Conservation (phyloP, 2,113 vertebrate genomes). For the Mustela lutreola region DNA sequence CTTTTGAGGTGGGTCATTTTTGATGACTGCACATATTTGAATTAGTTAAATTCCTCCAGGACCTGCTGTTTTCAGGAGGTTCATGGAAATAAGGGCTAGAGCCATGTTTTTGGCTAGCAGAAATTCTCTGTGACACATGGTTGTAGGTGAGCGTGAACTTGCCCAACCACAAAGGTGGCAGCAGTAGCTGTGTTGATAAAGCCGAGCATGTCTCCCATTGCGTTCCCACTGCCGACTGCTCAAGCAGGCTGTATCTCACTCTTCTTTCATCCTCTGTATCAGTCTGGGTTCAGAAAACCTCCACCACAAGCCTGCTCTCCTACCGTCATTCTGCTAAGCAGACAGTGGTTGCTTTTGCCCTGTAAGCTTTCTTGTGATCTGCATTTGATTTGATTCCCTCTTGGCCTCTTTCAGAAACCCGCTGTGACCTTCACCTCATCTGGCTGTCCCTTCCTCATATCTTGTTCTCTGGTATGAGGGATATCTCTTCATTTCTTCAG, state of each 20-base stretch:
- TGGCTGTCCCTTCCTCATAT: neutral
- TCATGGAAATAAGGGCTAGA: neutral
- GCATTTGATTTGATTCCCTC: neutral
- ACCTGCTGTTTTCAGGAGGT: neutral
- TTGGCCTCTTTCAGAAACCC: neutral
- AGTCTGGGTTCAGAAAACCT: neutral
- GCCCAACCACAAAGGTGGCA: no score
- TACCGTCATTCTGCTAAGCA: neutral
- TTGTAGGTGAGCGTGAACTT: neutral
- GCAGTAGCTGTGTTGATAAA: neutral
- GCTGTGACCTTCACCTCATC: neutral
- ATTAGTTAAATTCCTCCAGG: neutral
- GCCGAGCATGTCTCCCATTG: accelerated
- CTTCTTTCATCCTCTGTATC: neutral
- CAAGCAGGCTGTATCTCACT: accelerated
- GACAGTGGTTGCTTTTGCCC: neutral
- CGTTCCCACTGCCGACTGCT: accelerated
- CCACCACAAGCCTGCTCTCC: neutral
- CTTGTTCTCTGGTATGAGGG: neutral
- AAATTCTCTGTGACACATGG: neutral
- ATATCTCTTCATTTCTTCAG: neutral
- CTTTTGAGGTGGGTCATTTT: neutral
- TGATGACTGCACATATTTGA: neutral
- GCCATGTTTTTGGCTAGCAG: neutral
- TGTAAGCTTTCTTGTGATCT: neutral